These are phyloP conservation scores for Meteorus cinctellus DNA, from an alignment of 2,888 invertebrate genomes.

Conservation along the genomic window DNA sequence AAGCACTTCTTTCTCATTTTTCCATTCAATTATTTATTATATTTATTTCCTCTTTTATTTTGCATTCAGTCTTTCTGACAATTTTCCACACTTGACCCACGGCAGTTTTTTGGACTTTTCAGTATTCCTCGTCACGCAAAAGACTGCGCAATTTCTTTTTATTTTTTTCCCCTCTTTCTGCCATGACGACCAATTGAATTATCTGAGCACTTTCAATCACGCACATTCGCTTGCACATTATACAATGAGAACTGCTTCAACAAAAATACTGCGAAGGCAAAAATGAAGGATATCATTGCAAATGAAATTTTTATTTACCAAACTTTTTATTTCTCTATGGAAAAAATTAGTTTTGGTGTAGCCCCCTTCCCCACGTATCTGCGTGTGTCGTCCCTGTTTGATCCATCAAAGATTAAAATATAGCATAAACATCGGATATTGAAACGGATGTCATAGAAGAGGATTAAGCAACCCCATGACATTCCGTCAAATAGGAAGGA, in stretches of 20 bases:
- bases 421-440: neutral
- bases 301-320: neutral
- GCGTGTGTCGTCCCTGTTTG: neutral
- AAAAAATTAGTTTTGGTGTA: neutral
- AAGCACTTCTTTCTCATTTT: constrained; percentile 2
- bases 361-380: neutral
- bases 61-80: constrained; percentile 2
- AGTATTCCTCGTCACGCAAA: constrained; percentile 7
- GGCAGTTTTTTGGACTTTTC: neutral
- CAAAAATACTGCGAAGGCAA: neutral
- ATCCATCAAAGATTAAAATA: neutral
- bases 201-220: constrained; percentile 23
- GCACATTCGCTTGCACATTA: neutral
- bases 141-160: neutral
- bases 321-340: neutral
- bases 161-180: no score
- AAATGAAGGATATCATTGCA: neutral
- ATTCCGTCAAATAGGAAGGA: neutral
- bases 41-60: neutral
- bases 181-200: constrained; percentile 47
- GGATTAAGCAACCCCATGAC: neutral
- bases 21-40: neutral
- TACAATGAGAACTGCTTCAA: neutral
- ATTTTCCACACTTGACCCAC: constrained; percentile 27
- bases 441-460: neutral